Evolutionary conservation across 1,140 invertebrate genomes (phyloP), one percentile per base, ranked within the genome.

Genomic region (Matsumurasca onukii): DNA sequence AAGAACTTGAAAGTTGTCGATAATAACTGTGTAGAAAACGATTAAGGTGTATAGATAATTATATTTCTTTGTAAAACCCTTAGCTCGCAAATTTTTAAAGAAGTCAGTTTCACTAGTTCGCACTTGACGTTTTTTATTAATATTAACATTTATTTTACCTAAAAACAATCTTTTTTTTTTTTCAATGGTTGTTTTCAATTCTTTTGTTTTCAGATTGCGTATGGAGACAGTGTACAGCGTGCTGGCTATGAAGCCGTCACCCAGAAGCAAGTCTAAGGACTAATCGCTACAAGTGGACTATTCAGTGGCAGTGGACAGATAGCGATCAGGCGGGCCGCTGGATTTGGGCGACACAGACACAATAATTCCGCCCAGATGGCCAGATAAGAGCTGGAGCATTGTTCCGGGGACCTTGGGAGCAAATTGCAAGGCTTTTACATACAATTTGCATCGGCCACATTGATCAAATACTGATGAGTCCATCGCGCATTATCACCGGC

Each of bases 401-500:
- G 62, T 65, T 5, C 24, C 12, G 2, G 17, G 62, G 34, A 45
- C 62, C 34, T 59, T 65, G 31, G 62, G 62, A 65, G 62, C 62
- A 65, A 65, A 65, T 65, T 65, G 48, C 62, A 22, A 39, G 22
- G 31, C 62, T 65, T 63, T 65, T 65, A 65, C 62, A 65, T 65
- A 65, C 62, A 65, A 65, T 65, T 65, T 65, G 62, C 62, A 65
- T 65, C 27, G 31, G 62, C 62, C n/a, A 5, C 62, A 65, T 65
- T 65, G 31, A 65, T 65, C 62, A 48, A n/a, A 27, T 27, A 39
- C 17, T 39, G 34, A 59, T 27, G 22, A 27, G 30, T 59, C 22
- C 15, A 59, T 59, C 25, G 25, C 2, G 9, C 2, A 9, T 9
- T 39, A 5, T 5, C 17, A 39, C 17, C 34, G 5, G 34, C 5